A percentile compares a stretch with the other conserved stretches of the same genome.
Evolutionary conservation across 2,888 invertebrate genomes (phyloP).

Genomic region (Cephonodes hylas): DNA sequence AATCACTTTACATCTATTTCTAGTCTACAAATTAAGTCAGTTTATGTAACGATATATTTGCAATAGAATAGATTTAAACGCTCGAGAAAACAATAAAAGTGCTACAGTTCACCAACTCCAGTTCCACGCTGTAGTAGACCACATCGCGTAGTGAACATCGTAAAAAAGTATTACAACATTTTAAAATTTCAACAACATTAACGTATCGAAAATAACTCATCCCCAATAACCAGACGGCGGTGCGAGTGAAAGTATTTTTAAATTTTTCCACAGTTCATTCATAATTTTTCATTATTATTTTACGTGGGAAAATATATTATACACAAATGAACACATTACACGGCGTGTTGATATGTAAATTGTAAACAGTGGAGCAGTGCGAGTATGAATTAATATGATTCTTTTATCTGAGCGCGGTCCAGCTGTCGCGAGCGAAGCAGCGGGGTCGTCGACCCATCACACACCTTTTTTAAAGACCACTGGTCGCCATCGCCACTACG

Average conservation of each 20-base stretch:
- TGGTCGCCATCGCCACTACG: conserved; percentile 11
- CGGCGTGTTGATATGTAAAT: conserved; percentile 23
- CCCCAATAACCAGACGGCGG: not conserved
- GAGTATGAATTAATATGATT: conserved; percentile 59
- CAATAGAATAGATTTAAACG: too few relatives aligned
- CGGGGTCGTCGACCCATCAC: conserved; percentile 49
- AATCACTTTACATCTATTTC: too few relatives aligned
- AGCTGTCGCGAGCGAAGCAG: conserved; percentile 30
- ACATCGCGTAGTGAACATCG: not conserved
- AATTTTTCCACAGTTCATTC: conserved; percentile 6
- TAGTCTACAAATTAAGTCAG: too few relatives aligned
- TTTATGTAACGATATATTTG: too few relatives aligned
- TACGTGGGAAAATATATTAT: not conserved
- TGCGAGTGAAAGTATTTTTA: conserved; percentile 4
- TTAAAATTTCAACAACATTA: not conserved
- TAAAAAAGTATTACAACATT: not conserved
- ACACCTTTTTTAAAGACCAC: conserved; percentile 31
- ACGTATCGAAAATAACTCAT: conserved; percentile 6
- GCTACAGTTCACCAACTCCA: too few relatives aligned
- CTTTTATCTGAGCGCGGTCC: conserved; percentile 58
- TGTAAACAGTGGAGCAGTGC: conserved; percentile 35
- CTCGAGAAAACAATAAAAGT: too few relatives aligned
- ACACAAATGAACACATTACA: conserved; percentile 3
- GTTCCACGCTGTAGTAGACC: not conserved
- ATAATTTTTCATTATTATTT: conserved; percentile 9